phyloP scores from a whole-genome alignment of 2,797 vertebrate species.

The Echiichthys vipera region DNA sequence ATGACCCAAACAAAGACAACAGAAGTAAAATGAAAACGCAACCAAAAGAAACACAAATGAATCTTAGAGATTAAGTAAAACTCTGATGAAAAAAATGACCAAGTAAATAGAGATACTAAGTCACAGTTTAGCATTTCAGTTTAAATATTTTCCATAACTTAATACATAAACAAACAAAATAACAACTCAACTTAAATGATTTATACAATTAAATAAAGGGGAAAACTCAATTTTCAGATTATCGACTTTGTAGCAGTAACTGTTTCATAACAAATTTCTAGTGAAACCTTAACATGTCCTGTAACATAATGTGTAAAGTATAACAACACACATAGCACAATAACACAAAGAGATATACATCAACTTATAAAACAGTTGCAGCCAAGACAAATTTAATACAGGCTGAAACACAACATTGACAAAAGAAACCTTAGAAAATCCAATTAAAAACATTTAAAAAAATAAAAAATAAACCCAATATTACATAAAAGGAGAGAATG shows the following conservation, averaged over 20 bases:
- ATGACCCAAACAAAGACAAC: slow-evolving; percentile 10
- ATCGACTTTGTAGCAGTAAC: background rate
- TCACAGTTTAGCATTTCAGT: background rate
- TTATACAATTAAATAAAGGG: background rate
- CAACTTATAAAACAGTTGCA: background rate
- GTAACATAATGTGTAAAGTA: background rate
- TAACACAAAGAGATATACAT: background rate
- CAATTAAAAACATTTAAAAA: background rate
- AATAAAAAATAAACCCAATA: background rate
- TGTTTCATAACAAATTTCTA: background rate
- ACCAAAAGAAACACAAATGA: background rate
- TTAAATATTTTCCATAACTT: background rate
- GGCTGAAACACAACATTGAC: background rate
- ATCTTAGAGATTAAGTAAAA: too few species aligned
- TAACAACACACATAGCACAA: slow-evolving; percentile 13
- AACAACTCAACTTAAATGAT: background rate
- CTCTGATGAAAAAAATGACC: background rate
- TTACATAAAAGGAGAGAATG: slow-evolving; percentile 1
- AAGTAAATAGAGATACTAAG: background rate
- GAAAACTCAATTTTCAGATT: background rate
- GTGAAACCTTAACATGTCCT: slow-evolving; percentile 5
- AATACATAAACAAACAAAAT: background rate
- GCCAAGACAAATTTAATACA: background rate
- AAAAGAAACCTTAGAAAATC: slow-evolving; percentile 2
- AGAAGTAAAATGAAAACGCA: slow-evolving; percentile 28